These are phyloP conservation scores for Andrena bicolor DNA, from an alignment of 2,888 invertebrate genomes.

Conservation along the genomic window DNA sequence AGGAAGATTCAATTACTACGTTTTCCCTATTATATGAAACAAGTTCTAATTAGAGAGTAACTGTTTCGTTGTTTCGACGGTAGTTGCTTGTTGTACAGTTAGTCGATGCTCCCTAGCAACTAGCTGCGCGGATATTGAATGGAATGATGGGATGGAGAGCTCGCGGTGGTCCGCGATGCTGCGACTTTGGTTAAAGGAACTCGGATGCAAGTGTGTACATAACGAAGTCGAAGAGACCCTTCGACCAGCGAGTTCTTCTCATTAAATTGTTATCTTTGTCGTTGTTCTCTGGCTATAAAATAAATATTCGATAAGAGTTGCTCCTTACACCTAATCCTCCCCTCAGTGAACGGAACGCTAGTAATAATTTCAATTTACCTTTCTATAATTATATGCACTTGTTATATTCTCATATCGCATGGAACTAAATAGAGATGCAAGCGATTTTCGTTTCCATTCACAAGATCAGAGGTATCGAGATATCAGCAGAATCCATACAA, in stretches of 20 bases:
- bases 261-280: slow-evolving; percentile 25
- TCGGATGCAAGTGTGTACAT: slow-evolving; percentile 33
- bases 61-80: background rate
- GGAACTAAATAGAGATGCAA: too few relatives aligned
- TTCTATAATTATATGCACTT: too few relatives aligned
- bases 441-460: too few relatives aligned
- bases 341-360: too few relatives aligned
- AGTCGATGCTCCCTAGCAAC: slow-evolving; percentile 47
- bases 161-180: background rate
- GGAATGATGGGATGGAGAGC: background rate
- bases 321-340: slow-evolving; percentile 3
- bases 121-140: slow-evolving; percentile 29
- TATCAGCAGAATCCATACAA: too few relatives aligned
- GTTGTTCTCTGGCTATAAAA: slow-evolving; percentile 23
- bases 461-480: too few relatives aligned
- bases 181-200: background rate
- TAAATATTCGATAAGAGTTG: slow-evolving; percentile 23
- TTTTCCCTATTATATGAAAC: background rate
- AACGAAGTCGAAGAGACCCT: background rate
- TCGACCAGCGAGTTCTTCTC: background rate
- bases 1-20: too few relatives aligned
- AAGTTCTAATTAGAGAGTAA: background rate
- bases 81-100: slow-evolving; percentile 33
- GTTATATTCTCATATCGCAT: too few relatives aligned
- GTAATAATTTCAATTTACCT: too few relatives aligned